A percentile compares a stretch with the other conserved stretches of the same genome.
phyloP scores from a whole-genome alignment of 2,888 invertebrate species.

The Anoncus sp. region DNA sequence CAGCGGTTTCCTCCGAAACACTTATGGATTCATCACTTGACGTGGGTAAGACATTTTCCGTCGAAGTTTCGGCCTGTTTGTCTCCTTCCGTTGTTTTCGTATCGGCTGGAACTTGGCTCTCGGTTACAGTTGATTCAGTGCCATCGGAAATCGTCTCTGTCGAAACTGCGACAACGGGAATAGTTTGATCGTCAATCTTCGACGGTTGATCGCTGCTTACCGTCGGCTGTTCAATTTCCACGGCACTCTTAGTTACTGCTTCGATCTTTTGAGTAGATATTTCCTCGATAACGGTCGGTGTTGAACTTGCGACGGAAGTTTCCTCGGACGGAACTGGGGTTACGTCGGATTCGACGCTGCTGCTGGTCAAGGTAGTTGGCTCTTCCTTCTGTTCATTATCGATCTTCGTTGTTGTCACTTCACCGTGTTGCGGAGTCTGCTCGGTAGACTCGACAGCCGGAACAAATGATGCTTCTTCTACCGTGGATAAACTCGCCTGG shows the following conservation, averaged over 20 bases:
- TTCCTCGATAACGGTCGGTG: constrained; percentile 42
- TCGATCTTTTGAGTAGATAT: constrained; percentile 38
- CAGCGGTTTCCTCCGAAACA: neutral
- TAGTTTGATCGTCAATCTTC: constrained; percentile 31
- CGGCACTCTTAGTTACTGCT: constrained; percentile 26
- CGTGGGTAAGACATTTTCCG: constrained; percentile 22
- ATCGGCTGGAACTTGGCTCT: constrained; percentile 40
- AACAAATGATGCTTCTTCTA: constrained; percentile 1
- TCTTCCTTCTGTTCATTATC: constrained; percentile 43
- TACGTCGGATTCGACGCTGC: constrained; percentile 24
- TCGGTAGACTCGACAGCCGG: constrained; percentile 10
- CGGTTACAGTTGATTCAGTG: constrained; percentile 39
- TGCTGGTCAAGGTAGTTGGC: constrained; percentile 31
- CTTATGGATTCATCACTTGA: constrained; percentile 12
- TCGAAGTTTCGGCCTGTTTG: constrained; percentile 26
- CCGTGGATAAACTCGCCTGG: neutral
- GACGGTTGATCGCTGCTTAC: constrained; percentile 51
- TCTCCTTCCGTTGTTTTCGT: constrained; percentile 44
- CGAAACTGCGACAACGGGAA: constrained; percentile 7
- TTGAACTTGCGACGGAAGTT: constrained; percentile 28
- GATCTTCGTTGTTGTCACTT: constrained; percentile 22
- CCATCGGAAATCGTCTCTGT: constrained; percentile 28
- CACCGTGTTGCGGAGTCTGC: neutral
- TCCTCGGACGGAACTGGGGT: constrained; percentile 26
- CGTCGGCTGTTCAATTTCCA: constrained; percentile 51